phyloP scores from a whole-genome alignment of 1,140 invertebrate species.

The Olivierus martensii region DNA sequence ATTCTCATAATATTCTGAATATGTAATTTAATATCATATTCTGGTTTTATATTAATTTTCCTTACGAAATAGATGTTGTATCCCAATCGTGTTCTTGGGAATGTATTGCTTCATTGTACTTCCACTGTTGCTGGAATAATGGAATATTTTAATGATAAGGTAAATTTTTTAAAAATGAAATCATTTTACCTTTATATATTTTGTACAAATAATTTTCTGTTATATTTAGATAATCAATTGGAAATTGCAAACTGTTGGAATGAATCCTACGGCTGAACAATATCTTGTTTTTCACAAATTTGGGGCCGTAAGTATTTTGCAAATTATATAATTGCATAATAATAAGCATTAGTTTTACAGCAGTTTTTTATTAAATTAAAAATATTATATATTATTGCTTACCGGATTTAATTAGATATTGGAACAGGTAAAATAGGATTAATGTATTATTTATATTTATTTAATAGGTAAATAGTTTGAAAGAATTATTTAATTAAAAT shows the following conservation, averaged over 20 bases:
- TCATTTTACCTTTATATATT: neutral
- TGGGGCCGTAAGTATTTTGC: constrained; percentile 29
- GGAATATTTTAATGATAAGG: constrained; percentile 40
- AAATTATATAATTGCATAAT: no score
- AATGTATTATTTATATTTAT: neutral
- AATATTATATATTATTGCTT: no score
- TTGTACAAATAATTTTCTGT: no score
- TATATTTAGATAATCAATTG: constrained; percentile 28
- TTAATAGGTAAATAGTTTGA: no score
- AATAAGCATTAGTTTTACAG: no score
- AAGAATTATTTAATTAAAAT: neutral
- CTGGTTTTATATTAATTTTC: no score
- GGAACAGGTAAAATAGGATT: neutral
- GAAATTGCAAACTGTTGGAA: constrained; percentile 26
- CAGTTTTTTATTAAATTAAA: no score
- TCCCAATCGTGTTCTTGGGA: constrained; percentile 33
- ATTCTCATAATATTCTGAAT: no score
- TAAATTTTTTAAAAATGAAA: constrained; percentile 13
- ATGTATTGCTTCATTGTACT: constrained; percentile 38
- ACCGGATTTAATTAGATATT: no score
- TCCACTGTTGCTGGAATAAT: constrained; percentile 38
- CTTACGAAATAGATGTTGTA: constrained; percentile 23
- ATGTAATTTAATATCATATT: no score
- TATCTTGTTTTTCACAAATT: constrained; percentile 38
- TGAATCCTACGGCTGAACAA: constrained; percentile 30